These are phyloP conservation scores for Macrophya alboannulata DNA, from an alignment of 2,888 invertebrate species.

Conservation along the genomic window DNA sequence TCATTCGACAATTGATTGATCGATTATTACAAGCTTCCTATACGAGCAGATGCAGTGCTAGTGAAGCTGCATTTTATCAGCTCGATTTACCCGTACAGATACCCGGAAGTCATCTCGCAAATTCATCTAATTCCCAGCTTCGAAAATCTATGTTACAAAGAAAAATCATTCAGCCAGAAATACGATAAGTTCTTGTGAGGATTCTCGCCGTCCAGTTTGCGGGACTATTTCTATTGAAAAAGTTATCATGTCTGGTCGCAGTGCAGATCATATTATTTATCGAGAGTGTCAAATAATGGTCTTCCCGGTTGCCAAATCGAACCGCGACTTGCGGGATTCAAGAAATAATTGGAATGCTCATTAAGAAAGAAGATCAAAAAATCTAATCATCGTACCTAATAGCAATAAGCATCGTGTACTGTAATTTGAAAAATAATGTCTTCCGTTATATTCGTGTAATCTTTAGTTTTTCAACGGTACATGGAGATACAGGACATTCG, in stretches of 20 bases:
- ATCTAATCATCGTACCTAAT: background rate
- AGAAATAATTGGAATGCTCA: background rate
- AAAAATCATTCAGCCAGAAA: constrained; percentile 64
- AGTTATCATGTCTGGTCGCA: background rate
- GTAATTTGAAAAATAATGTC: background rate
- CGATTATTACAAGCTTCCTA: constrained; percentile 20
- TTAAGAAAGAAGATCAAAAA: background rate
- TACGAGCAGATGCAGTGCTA: background rate
- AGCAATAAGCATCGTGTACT: background rate
- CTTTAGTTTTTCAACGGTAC: background rate
- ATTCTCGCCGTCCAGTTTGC: background rate
- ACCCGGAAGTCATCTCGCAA: background rate
- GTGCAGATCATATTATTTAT: constrained; percentile 31
- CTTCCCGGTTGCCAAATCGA: too few species aligned
- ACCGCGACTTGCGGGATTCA: background rate
- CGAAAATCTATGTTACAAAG: constrained; percentile 58
- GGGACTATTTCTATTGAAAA: constrained; percentile 24
- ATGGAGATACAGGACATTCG: background rate
- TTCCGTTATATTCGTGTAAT: background rate
- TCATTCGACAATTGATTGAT: constrained; percentile 40
- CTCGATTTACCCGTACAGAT: background rate
- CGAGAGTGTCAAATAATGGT: constrained; percentile 12
- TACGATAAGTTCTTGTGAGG: constrained; percentile 60
- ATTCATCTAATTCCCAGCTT: constrained; percentile 1
- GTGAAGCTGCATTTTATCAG: constrained; percentile 29